phyloP scores from a whole-genome alignment of 2,113 vertebrate species.

The Corynorhinus townsendii region DNA sequence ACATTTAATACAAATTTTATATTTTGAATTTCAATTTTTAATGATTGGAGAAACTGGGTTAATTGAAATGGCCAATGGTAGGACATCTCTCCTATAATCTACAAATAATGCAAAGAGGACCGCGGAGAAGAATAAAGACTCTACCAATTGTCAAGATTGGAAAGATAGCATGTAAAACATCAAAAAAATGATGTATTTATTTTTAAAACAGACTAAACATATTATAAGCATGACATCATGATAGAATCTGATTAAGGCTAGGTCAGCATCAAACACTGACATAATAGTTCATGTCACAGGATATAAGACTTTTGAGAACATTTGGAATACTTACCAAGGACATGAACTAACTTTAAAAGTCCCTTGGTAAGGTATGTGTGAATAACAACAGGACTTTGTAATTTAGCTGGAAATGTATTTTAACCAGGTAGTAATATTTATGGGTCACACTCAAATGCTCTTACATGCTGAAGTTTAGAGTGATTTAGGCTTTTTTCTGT shows the following conservation, averaged over 20 bases:
- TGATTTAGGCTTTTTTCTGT: conserved; percentile 43
- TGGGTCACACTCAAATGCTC: conserved; percentile 43
- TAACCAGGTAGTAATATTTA: conserved; percentile 1
- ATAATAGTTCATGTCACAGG: not conserved
- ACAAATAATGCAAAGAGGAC: not conserved
- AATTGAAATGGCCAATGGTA: not conserved
- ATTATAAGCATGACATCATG: conserved; percentile 54
- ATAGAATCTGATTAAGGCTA: not conserved
- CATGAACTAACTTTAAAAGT: conserved; percentile 4
- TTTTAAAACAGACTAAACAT: conserved; percentile 58
- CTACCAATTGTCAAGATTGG: not conserved
- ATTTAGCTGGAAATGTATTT: conserved; percentile 63
- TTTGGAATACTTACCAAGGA: not conserved
- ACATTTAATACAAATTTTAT: not conserved
- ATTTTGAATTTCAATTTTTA: not conserved
- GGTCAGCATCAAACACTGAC: not conserved
- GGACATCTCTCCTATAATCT: not conserved
- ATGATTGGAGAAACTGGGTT: not conserved
- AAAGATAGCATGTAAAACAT: not conserved
- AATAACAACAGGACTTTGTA: conserved; percentile 40
- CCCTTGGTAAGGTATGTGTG: not conserved
- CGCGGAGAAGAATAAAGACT: not conserved
- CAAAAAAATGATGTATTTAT: conserved; percentile 19
- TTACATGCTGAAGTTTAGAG: conserved; percentile 34
- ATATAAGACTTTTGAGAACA: conserved; percentile 26